These are phyloP conservation scores for Nemopilema nomurai DNA, from an alignment of 30 jellyfish, hydroid and myxozoan species.

Conservation along the genomic window DNA sequence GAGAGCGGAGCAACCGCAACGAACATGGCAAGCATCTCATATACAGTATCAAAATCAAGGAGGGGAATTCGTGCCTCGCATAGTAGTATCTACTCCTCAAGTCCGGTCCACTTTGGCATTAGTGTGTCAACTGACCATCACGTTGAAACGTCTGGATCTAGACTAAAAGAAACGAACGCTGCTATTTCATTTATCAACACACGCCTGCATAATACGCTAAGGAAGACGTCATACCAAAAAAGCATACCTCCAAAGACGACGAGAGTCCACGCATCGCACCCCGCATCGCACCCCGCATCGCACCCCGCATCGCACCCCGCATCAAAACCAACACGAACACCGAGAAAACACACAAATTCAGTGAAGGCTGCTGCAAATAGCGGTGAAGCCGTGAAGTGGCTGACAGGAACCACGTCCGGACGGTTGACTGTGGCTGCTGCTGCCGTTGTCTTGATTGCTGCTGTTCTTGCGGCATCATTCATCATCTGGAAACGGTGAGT, in stretches of 20 bases:
- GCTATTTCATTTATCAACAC: neutral
- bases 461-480: neutral
- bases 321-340: conserved; percentile 5
- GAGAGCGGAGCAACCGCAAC: too few relatives aligned
- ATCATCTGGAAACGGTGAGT: neutral
- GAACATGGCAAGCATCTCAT: too few relatives aligned
- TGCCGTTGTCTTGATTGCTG: neutral
- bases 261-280: neutral
- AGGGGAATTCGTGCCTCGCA: too few relatives aligned
- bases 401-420: conserved; percentile 10
- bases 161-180: neutral
- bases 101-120: too few relatives aligned
- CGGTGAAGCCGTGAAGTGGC: conserved; percentile 1
- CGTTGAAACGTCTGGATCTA: too few relatives aligned
- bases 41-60: too few relatives aligned
- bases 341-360: neutral
- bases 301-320: neutral
- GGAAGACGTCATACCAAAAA: neutral
- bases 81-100: too few relatives aligned
- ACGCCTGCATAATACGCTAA: neutral
- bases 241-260: neutral
- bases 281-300: neutral
- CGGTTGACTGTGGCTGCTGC: neutral
- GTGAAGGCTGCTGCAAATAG: neutral
- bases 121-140: too few relatives aligned